These are phyloP conservation scores for Scartelaos histophorus DNA, from an alignment of 2,113 vertebrate genomes.

Conservation along the genomic window DNA sequence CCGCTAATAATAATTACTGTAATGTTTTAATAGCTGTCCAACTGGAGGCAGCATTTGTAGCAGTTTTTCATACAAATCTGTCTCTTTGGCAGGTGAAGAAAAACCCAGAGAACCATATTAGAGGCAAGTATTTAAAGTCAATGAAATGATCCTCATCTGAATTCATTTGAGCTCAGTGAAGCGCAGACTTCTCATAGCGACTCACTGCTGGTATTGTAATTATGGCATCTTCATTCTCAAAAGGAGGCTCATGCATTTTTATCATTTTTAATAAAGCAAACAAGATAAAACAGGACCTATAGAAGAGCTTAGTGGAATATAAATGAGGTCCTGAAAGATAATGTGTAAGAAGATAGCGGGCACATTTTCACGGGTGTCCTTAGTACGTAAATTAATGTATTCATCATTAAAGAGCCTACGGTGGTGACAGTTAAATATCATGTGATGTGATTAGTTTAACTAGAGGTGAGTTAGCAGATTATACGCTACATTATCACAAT, in stretches of 20 bases:
- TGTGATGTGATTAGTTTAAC: not conserved
- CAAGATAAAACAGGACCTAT: constrained; percentile 13
- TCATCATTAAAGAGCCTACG: not conserved
- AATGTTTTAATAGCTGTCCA: constrained; percentile 68
- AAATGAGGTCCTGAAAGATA: not conserved
- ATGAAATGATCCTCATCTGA: constrained; percentile 32
- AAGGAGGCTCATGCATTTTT: constrained; percentile 9
- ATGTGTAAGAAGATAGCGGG: not conserved
- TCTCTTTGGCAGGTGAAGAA: constrained; percentile 31
- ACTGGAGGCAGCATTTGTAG: constrained; percentile 50
- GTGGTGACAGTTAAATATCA: not conserved
- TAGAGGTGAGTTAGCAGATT: not conserved
- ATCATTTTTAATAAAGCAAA: constrained; percentile 6
- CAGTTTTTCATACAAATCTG: constrained; percentile 46
- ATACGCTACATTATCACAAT: not conserved
- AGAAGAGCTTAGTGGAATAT: constrained; percentile 3
- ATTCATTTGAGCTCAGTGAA: constrained; percentile 41
- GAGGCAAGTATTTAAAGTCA: constrained; percentile 36
- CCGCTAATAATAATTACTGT: constrained; percentile 71
- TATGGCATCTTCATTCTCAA: constrained; percentile 1
- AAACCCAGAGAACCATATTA: constrained; percentile 41
- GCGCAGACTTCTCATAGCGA: constrained; percentile 15
- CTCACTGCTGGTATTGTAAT: constrained; percentile 6
- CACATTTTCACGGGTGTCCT: not conserved
- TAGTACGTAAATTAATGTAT: not conserved